Percentiles rank a stretch among this genome's conserved stretches.
Conservation (phyloP, 2,888 invertebrate species). For the Tridacna crocea region DNA sequence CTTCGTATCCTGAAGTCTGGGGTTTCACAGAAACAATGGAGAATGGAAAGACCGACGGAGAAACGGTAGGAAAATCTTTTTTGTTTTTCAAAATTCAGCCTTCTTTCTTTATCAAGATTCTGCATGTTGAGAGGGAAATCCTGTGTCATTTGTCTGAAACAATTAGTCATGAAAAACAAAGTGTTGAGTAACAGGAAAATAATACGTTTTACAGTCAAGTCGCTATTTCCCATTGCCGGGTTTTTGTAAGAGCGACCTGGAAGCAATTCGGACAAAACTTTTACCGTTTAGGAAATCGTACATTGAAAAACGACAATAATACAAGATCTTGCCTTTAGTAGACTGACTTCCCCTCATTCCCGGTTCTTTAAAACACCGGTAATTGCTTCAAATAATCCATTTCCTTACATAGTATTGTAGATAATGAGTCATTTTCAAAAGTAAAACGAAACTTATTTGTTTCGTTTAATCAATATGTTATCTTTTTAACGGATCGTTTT, state of each 20-base stretch:
- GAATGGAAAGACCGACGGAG: not conserved
- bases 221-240: slow-evolving; percentile 51
- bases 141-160: not conserved
- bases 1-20: slow-evolving; percentile 19
- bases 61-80: slow-evolving; percentile 5
- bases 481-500: too few species aligned
- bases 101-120: not conserved
- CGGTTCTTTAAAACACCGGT: slow-evolving; percentile 15
- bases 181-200: slow-evolving; percentile 36
- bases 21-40: slow-evolving; percentile 7
- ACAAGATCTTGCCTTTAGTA: slow-evolving; percentile 1
- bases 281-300: slow-evolving; percentile 38
- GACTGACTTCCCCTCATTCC: slow-evolving; percentile 30
- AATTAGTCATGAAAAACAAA: slow-evolving; percentile 8
- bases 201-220: slow-evolving; percentile 50
- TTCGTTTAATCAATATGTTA: too few species aligned
- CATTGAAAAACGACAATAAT: slow-evolving; percentile 22
- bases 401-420: not conserved
- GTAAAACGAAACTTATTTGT: too few species aligned
- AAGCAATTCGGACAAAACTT: slow-evolving; percentile 27
- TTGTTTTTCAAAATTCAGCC: not conserved
- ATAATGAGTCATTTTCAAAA: too few species aligned
- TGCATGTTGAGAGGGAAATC: not conserved
- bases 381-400: slow-evolving; percentile 6
- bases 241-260: slow-evolving; percentile 24